phyloP scores from a whole-genome alignment of 2,797 vertebrate species.

The Peromyscus melanophrys region DNA sequence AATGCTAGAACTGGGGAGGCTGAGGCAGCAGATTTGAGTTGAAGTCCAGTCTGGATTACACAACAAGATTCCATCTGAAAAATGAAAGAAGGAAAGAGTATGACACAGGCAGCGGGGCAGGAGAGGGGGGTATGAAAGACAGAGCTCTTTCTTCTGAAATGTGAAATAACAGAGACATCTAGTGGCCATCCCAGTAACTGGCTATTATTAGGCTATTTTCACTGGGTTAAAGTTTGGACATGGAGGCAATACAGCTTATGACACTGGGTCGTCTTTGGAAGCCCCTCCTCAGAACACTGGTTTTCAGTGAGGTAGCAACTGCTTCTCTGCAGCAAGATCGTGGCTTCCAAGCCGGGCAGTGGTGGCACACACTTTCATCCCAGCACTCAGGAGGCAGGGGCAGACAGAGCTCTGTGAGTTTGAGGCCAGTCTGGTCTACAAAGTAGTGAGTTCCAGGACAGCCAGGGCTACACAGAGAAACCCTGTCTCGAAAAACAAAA shows the following conservation, averaged over 20 bases:
- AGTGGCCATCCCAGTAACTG: constrained; percentile 57
- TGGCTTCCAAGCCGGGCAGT: not conserved
- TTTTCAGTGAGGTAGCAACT: not conserved
- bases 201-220: constrained; percentile 29
- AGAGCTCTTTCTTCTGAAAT: constrained; percentile 5
- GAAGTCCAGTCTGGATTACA: not conserved
- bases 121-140: not conserved
- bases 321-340: not conserved
- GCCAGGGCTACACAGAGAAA: not conserved
- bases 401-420: not conserved
- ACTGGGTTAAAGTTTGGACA: not conserved
- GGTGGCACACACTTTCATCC: not conserved
- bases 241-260: not conserved
- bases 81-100: not conserved
- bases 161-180: constrained; percentile 77
- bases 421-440: not conserved
- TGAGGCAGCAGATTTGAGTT: not conserved
- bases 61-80: too few species aligned
- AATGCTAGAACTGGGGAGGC: not conserved
- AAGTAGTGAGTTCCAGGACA: not conserved
- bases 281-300: not conserved
- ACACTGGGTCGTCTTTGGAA: not conserved
- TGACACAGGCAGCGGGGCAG: too few species aligned
- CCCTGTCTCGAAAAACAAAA: not conserved
- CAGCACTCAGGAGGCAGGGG: not conserved